These are phyloP conservation scores for Enhydra lutris DNA, from an alignment of 2,113 vertebrate genomes.

Conservation along the genomic window DNA sequence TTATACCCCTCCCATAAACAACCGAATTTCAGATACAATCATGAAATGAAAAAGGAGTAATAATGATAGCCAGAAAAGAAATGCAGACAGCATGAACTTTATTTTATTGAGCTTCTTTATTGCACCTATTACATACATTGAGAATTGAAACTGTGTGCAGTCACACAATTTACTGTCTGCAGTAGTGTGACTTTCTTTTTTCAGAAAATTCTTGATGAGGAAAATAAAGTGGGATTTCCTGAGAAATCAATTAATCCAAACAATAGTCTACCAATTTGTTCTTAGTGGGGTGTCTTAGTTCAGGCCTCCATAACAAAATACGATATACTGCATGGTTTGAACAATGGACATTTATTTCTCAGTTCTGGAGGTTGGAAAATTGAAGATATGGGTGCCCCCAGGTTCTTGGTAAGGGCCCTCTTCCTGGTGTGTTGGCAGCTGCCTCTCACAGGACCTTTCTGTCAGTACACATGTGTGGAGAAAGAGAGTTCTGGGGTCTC, in stretches of 20 bases:
- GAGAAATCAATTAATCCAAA: background rate
- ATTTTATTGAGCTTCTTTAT: background rate
- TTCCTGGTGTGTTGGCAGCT: background rate
- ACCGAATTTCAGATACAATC: conserved; percentile 1
- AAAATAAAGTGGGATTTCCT: conserved; percentile 16
- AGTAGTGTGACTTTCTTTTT: background rate
- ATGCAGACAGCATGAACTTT: background rate
- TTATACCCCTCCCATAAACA: background rate
- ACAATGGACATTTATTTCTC: background rate
- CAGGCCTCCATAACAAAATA: background rate
- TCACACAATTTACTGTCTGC: background rate
- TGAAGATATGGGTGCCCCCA: background rate
- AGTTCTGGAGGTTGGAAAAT: background rate
- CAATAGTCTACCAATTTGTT: background rate
- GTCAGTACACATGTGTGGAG: accelerated
- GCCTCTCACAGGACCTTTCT: background rate
- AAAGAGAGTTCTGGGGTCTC: background rate
- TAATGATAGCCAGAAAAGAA: background rate
- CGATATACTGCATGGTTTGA: background rate
- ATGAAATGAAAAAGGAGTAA: conserved; percentile 18
- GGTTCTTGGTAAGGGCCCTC: background rate
- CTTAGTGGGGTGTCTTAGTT: background rate
- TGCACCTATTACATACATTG: background rate
- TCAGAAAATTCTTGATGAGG: background rate
- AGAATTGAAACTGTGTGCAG: background rate